Conservation (phyloP, 2,113 vertebrate genomes). For the Crotalus horridus region DNA sequence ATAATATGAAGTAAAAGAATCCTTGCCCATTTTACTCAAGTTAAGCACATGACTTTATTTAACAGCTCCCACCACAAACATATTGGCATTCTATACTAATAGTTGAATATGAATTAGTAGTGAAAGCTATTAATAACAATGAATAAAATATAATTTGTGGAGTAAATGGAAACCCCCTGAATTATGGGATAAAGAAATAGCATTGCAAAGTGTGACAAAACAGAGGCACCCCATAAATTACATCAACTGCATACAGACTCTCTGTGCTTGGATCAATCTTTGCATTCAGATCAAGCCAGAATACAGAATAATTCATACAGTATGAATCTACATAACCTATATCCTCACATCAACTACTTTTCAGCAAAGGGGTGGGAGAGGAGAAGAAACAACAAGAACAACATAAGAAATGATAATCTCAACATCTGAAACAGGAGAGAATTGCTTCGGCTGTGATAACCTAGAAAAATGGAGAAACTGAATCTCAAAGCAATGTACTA, state of each 20-base stretch:
- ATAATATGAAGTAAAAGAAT: neutral
- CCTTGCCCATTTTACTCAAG: neutral
- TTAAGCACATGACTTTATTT: neutral
- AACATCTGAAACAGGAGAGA: slow-evolving; percentile 30
- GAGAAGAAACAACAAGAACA: neutral
- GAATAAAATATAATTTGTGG: neutral
- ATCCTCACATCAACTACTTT: neutral
- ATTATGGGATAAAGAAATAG: neutral
- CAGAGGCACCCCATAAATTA: neutral
- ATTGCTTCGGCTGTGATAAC: slow-evolving; percentile 37
- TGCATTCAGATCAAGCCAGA: neutral
- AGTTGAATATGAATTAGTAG: neutral
- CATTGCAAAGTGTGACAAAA: slow-evolving; percentile 4
- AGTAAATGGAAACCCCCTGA: neutral
- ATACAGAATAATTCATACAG: neutral
- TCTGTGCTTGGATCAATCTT: neutral
- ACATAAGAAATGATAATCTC: slow-evolving; percentile 27
- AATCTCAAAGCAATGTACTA: slow-evolving; percentile 34
- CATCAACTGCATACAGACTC: neutral
- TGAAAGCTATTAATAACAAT: neutral
- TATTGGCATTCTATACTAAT: neutral
- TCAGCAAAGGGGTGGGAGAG: neutral
- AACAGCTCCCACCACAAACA: neutral
- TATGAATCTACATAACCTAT: neutral
- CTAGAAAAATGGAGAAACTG: slow-evolving; percentile 38